Evolutionary conservation across 2,797 vertebrate species (phyloP).

Genomic region (Pithecia hirsuta): DNA sequence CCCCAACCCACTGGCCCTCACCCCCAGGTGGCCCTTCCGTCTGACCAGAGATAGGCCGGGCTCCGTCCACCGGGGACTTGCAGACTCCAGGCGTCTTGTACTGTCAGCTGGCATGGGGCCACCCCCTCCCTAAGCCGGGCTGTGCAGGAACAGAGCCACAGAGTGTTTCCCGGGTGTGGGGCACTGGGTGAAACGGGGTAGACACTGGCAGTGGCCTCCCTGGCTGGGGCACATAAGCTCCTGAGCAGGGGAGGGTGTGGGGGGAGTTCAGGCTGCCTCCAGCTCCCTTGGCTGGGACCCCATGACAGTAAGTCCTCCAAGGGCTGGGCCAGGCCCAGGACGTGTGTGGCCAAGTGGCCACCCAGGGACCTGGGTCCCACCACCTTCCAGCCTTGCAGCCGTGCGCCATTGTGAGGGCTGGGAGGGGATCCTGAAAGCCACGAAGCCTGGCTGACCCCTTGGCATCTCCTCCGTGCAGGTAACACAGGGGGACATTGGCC

Average conservation of each 20-base stretch:
- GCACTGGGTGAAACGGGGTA: not conserved
- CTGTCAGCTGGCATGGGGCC: not conserved
- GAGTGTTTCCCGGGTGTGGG: no score
- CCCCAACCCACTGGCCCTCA: not conserved
- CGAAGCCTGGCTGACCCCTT: no score
- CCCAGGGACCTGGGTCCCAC: not conserved
- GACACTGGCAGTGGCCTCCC: not conserved
- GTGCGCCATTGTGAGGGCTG: accelerated
- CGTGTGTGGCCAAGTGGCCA: not conserved
- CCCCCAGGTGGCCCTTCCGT: not conserved
- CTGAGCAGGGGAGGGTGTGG: not conserved
- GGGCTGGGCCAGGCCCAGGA: not conserved
- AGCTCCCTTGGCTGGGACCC: not conserved
- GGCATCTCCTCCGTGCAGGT: conserved; percentile 80
- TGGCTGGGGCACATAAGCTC: accelerated
- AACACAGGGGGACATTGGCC: conserved; percentile 87
- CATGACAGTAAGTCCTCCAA: not conserved
- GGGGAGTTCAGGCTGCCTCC: not conserved
- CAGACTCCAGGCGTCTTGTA: not conserved
- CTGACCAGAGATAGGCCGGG: not conserved
- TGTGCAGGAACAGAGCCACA: not conserved
- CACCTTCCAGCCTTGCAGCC: not conserved
- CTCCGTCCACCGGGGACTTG: not conserved
- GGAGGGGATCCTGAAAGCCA: not conserved
- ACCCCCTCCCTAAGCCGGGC: not conserved